Evolutionary conservation across 1,140 invertebrate species (phyloP).

Genomic region (Oryctes rhinoceros): DNA sequence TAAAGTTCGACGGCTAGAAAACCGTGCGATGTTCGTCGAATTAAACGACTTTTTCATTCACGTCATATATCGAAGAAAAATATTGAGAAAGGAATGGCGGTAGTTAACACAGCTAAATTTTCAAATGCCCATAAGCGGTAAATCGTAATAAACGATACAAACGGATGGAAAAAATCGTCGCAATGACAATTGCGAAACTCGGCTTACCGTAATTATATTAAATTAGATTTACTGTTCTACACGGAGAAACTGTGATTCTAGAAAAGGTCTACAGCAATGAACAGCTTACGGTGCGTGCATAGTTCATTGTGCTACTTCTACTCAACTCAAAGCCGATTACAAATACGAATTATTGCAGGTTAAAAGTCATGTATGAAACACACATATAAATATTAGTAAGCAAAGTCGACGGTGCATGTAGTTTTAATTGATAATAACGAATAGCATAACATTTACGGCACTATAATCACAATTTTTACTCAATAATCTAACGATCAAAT

Average conservation of each 20-base stretch:
- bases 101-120: conserved; percentile 25
- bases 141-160: conserved; percentile 10
- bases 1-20: background rate
- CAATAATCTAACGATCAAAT: conserved; percentile 1
- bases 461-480: conserved; percentile 3
- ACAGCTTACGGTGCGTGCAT: conserved; percentile 3
- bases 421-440: conserved; percentile 18
- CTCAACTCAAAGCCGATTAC: conserved; percentile 3
- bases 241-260: conserved; percentile 29
- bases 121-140: background rate
- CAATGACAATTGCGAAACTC: conserved; percentile 27
- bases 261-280: background rate
- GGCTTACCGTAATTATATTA: conserved; percentile 10
- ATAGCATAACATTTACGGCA: background rate
- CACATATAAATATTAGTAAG: background rate
- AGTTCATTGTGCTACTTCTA: conserved; percentile 33
- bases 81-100: background rate
- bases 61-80: background rate
- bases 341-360: conserved; percentile 8
- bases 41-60: background rate
- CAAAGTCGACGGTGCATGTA: background rate
- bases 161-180: conserved; percentile 1
- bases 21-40: background rate
- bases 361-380: background rate
- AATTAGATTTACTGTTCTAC: conserved; percentile 34